phyloP scores from a whole-genome alignment of 2,888 invertebrate species.

The Agonopterix alstromeriana region DNA sequence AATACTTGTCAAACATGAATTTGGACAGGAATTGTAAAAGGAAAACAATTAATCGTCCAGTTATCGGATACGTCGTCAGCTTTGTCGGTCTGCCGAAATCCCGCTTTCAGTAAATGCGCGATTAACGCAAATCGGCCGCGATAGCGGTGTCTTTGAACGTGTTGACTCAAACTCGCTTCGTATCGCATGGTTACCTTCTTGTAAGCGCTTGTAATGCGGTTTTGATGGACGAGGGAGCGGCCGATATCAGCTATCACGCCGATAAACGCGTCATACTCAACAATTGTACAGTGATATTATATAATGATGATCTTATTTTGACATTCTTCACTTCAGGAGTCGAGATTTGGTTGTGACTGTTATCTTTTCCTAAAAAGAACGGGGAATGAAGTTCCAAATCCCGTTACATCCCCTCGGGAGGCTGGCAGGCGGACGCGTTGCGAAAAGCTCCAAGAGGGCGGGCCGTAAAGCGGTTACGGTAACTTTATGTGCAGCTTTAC shows the following conservation, averaged over 20 bases:
- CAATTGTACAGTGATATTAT: slow-evolving; percentile 1
- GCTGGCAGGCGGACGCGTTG: slow-evolving; percentile 14
- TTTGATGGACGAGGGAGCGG: slow-evolving; percentile 68
- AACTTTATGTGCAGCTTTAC: slow-evolving; percentile 48
- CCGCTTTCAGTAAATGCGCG: slow-evolving; percentile 57
- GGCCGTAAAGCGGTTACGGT: slow-evolving; percentile 34
- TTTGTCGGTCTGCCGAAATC: slow-evolving; percentile 73
- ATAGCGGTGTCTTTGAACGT: slow-evolving; percentile 68
- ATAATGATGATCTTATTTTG: slow-evolving; percentile 15
- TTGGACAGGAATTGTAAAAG: slow-evolving; percentile 43
- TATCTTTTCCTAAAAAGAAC: not conserved
- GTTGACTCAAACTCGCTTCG: slow-evolving; percentile 50
- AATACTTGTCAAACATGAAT: slow-evolving; percentile 52
- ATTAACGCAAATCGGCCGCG: slow-evolving; percentile 41
- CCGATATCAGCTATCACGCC: slow-evolving; percentile 33
- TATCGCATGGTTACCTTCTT: slow-evolving; percentile 56
- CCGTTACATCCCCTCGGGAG: slow-evolving; percentile 21
- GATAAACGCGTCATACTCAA: slow-evolving; percentile 27
- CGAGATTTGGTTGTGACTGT: slow-evolving; percentile 1
- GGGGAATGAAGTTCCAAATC: not conserved
- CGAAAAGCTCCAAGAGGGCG: slow-evolving; percentile 27
- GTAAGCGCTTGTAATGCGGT: slow-evolving; percentile 58
- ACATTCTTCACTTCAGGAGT: slow-evolving; percentile 8
- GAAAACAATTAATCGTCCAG: slow-evolving; percentile 65
- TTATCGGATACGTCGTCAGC: slow-evolving; percentile 49